Base-by-base conservation (phyloP, 2,797 vertebrate genomes). In the Melanotaenia parkinsoni region DNA sequence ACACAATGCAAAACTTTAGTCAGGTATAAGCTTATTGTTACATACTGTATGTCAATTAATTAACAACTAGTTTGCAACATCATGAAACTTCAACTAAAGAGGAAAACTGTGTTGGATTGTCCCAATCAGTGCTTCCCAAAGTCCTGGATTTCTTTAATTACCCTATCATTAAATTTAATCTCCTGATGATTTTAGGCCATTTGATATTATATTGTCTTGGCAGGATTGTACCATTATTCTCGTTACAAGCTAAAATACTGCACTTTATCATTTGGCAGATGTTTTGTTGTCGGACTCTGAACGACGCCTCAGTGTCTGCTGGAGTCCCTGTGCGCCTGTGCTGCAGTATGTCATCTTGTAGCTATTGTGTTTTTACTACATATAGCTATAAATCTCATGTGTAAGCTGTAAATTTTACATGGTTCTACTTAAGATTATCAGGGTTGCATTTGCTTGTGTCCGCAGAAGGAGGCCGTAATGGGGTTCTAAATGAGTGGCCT, bases 401-500 rank as follows among this genome's bases (percentile, higher is more conserved):
- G 60, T 47, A 24, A 56, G 72, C 38, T 74, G 58, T 62, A 61
- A 22, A 26, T 72, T 72, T 80, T 66, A 63, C 69, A 67, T 26
- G 37, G 22, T 38, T 76, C 51, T 76, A 37, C 67, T 45, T 10
- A 3, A 61, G 37, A 65, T 68, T 63, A 63, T 53, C 53, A 58
- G 74, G 73, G 71, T 63, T 70, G 81, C 66, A 51, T 40, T 50
- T 57, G 72, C 51, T 75, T 76, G 74, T 84, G 63, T 86, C 85
- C 60, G 60, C 56, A 69, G 84, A 64, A 79, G 82, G 76, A 79
- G 79, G 76, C 63, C 66, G 57, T 83, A 73, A 81, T 76, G 67
- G 67, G 75, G 76, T 69, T 69, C 43, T 82, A 79, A 86, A 80
- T 86, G 47, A 86, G 73, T 80, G 78, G 75, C 75, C 73, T 76